Evolutionary conservation across 1,140 invertebrate species (phyloP), one percentile per base, ranked within the genome.

Genomic region (Drosophila pectinifera): DNA sequence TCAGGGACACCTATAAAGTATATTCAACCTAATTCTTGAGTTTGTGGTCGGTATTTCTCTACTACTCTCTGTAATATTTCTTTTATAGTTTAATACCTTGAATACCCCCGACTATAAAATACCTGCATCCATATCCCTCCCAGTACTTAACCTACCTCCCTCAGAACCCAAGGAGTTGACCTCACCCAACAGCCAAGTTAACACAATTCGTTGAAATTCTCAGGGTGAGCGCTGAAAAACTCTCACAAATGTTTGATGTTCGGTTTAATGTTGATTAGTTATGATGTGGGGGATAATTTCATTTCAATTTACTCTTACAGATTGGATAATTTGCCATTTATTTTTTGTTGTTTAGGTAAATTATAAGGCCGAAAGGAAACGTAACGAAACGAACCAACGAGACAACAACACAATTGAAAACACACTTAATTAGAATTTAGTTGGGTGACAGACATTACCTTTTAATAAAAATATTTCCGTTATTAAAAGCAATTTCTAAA

Each of bases 381-480:
- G 14, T 39, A 65, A 65, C 43, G 4, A 39, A 63, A 70, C 28
- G 26, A 62, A 73, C 39, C 5, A 54, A 77, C 57, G 61, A 54
- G 26, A 78, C 64, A 55, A 69, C 48, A 57, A 78, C 45, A 70
- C 48, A 64, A 48, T n/a, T n/a, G n/a, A n/a, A n/a, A n/a, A n/a
- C n/a, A n/a, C n/a, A n/a, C n/a, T n/a, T 62, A 64, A 74, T 75
- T 57, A 34, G 31, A 73, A 64, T 73, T 78, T 73, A 48, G 45
- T 75, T 69, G 20, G 42, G 48, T 42, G 43, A 74, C 69, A 58
- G 41, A 80, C 69, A 59, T 86, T 92, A 92, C 91, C 91, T 92
- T 92, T 92, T 92, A 76, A 90, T 91, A 90, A 92, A 92, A 72
- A 92, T 91, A 92, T 91, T 91, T 80, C 91, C 91, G 85, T 91